These are phyloP conservation scores for Drosophila neocordata DNA, from an alignment of 1,140 invertebrate genomes.

Conservation along the genomic window DNA sequence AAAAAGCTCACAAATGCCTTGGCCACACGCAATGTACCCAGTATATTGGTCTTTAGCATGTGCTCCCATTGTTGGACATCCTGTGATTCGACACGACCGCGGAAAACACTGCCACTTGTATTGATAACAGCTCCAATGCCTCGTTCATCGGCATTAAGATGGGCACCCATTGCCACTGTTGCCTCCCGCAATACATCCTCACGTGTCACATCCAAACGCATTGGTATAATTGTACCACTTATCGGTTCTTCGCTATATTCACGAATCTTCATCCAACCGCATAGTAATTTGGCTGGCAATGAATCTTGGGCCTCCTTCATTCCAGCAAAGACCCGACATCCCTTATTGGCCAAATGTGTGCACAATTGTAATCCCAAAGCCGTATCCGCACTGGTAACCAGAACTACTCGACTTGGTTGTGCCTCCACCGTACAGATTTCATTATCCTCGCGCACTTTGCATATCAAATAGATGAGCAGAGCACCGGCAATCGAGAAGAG, in stretches of 20 bases:
- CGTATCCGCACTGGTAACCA: constrained; percentile 91
- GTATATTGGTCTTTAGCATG: constrained; percentile 89
- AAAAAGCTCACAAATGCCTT: constrained; percentile 89
- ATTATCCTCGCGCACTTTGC: constrained; percentile 86
- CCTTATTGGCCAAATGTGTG: constrained; percentile 87
- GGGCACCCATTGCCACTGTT: constrained; percentile 89
- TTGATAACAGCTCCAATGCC: constrained; percentile 92
- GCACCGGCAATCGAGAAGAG: constrained; percentile 91
- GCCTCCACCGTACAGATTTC: constrained; percentile 65
- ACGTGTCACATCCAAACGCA: constrained; percentile 90
- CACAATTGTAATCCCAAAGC: constrained; percentile 87
- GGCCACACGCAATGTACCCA: constrained; percentile 89
- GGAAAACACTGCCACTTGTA: constrained; percentile 88
- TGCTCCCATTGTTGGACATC: constrained; percentile 90
- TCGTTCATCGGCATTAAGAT: constrained; percentile 91
- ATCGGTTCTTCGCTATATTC: constrained; percentile 84
- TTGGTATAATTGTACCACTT: constrained; percentile 85
- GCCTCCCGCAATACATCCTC: constrained; percentile 91
- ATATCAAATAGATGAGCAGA: constrained; percentile 88
- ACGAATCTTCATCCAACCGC: constrained; percentile 86
- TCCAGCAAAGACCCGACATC: constrained; percentile 90
- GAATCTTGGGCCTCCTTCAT: constrained; percentile 85
- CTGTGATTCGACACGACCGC: constrained; percentile 88
- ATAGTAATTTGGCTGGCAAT: constrained; percentile 84
- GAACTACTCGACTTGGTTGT: constrained; percentile 84